A percentile compares a stretch with the other conserved stretches of the same genome.
Conservation (phyloP, 1,140 invertebrate species). For the Ips nitidus region DNA sequence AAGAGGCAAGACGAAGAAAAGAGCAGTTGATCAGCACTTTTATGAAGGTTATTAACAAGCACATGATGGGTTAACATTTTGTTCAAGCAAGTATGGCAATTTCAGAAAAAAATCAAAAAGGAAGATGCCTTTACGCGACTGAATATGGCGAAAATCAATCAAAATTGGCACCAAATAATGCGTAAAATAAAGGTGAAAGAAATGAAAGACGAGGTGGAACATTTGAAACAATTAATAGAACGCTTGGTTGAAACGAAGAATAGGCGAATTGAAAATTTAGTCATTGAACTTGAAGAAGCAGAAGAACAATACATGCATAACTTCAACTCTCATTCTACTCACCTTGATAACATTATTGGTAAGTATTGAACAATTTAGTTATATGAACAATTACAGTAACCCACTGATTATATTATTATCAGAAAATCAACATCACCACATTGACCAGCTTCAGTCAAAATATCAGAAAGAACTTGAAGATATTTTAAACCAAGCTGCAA, state of each 20-base stretch:
- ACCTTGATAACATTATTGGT: slow-evolving; percentile 69
- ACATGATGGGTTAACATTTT: background rate
- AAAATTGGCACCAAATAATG: slow-evolving; percentile 76
- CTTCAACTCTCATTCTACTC: slow-evolving; percentile 69
- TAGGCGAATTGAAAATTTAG: slow-evolving; percentile 62
- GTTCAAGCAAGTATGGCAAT: background rate
- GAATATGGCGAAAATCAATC: slow-evolving; percentile 80
- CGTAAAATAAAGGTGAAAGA: slow-evolving; percentile 73
- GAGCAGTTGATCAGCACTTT: slow-evolving; percentile 74
- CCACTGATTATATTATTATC: background rate
- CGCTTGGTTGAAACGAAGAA: slow-evolving; percentile 66
- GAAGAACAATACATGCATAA: slow-evolving; percentile 69
- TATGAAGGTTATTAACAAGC: slow-evolving; percentile 65
- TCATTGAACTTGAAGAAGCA: slow-evolving; percentile 65
- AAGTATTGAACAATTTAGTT: slow-evolving; percentile 34
- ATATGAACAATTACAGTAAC: background rate
- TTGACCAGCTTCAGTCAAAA: slow-evolving; percentile 41
- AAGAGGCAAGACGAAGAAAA: slow-evolving; percentile 73
- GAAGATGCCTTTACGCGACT: slow-evolving; percentile 75
- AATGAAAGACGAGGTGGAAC: slow-evolving; percentile 66
- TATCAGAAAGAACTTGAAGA: slow-evolving; percentile 42
- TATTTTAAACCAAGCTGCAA: slow-evolving; percentile 30
- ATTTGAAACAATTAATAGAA: slow-evolving; percentile 62
- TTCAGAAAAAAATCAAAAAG: slow-evolving; percentile 74
- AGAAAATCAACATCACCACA: slow-evolving; percentile 44